phyloP scores from a whole-genome alignment of 1,140 invertebrate genomes.

The Drosophila quadrilineata region DNA sequence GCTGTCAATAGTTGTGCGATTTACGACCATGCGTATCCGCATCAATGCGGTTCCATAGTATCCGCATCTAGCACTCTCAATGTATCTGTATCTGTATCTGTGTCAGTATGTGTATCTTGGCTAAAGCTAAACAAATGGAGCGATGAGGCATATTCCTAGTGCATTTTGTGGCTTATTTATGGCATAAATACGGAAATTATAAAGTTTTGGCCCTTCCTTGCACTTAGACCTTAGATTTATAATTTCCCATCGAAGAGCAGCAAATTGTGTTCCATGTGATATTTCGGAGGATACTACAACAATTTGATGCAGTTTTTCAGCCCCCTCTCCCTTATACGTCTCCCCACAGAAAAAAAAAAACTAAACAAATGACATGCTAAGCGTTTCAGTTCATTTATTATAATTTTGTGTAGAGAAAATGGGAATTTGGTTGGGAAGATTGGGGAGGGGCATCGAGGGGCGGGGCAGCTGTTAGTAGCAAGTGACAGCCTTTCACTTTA shows the following conservation, averaged over 20 bases:
- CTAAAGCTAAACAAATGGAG: constrained; percentile 50
- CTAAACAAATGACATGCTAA: constrained; percentile 66
- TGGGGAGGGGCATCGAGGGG: not conserved
- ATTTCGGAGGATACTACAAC: no score
- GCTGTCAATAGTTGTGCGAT: constrained; percentile 42
- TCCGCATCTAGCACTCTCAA: constrained; percentile 26
- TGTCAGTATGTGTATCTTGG: constrained; percentile 40
- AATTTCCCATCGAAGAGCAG: constrained; percentile 51
- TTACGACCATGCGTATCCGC: constrained; percentile 47
- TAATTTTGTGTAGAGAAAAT: constrained; percentile 21
- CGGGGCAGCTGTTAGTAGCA: constrained; percentile 9
- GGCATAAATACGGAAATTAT: constrained; percentile 65
- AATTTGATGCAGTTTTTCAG: constrained; percentile 36
- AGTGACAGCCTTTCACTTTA: constrained; percentile 68
- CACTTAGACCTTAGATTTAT: constrained; percentile 46
- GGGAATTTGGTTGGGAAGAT: no score
- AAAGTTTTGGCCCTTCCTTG: constrained; percentile 43
- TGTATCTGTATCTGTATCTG: constrained; percentile 42
- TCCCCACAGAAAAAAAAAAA: constrained; percentile 15
- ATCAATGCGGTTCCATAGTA: constrained; percentile 15
- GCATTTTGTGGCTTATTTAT: constrained; percentile 59
- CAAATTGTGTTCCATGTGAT: no score
- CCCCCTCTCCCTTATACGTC: not conserved
- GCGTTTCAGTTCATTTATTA: constrained; percentile 66
- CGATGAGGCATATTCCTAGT: constrained; percentile 26